Evolutionary conservation across 2,113 vertebrate genomes (phyloP), one percentile per base, ranked within the genome.

Genomic region (Myiozetetes cayanensis): DNA sequence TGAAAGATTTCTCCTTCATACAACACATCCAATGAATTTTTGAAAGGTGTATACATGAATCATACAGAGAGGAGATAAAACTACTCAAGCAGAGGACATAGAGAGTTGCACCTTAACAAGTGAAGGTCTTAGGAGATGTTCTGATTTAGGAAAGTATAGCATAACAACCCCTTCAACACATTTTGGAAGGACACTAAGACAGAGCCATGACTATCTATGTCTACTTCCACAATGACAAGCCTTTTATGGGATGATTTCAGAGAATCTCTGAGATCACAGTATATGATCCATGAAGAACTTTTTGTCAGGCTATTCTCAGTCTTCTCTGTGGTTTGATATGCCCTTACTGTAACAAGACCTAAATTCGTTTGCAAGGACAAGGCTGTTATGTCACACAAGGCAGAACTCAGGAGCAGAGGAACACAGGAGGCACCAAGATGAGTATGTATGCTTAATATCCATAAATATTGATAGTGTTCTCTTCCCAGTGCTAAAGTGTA

Each of bases 401-500:
- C 11, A 68, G 58, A 88, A 65, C 18, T 68, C 33, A 30, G 30
- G 16, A 73, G 33, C 25, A 63, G n/a, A 74, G 4, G 43, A 79
- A 23, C 8, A 46, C 18, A 61, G 13, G 12, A 78, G 6, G 3
- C 8, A 41, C 12, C 27, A 44, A 74, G 33, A 58, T 15, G 21
- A 82, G 56, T 24, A 37, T 3, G 0, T 68, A 46, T n/a, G 21
- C 39, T 39, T 0, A 0, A 41, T 58, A 59, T 2, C 21, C 6
- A 6, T 41, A 77, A 73, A n/a, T 62, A 43, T 10, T 46, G 14
- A 41, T 23, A 55, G 4, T 3, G 1, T 2, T n/a, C 3, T 70
- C 16, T 67, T 86, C 33, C 52, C 21, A n/a, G 9, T 46, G 13
- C 16, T 47, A 15, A 93, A 58, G 9, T 17, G 6, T 14, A 67